Base-by-base conservation (phyloP, 1,140 invertebrate species). In the Eriosoma lanigerum region DNA sequence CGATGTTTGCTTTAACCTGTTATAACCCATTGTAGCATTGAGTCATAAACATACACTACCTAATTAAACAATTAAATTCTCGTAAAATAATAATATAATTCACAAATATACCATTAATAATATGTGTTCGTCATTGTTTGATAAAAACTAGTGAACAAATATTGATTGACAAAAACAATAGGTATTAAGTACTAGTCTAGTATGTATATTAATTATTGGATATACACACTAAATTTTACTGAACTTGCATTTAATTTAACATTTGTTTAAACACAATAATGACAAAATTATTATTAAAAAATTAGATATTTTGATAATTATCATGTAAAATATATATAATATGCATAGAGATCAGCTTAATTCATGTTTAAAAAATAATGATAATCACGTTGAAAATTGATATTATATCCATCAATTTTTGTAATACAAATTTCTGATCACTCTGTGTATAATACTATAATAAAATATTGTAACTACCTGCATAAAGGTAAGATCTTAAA, bases 11-110 rank as follows among this genome's bases (percentile, higher is more conserved):
- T 21, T 44, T 6, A 60, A 78, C 62, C 56, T 48, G 75, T 62
- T 78, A 56, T 13, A 50, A 78, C 46, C 38, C 12, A 46, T 46
- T 46, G 24, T 15, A 26, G 32, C 62, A 29, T 8, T 12, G 24
- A 12, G 9, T 13, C 10, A 12, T 2, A 17, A 26, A 26, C 21
- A 24, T 21, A 60, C 24, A 26, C n/a, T n/a, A n/a, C n/a, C 19
- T 60, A 60, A 76, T 76, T 76, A 76, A 58, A 56, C 56, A 78
- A 62, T 78, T 78, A 62, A 50, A 29, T 17, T 15, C 54, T 58
- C 58, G 26, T 76, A 46, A 58, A 24, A 66, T 38, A 60, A 46
- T 26, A 72, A 72, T 52, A 75, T 56, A 75, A 72, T 26, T 8
- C 46, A 19, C 17, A 52, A 48, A 68, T 6, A 3, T 24, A 68